Percentiles rank a stretch among this genome's conserved stretches.
These are phyloP conservation scores for Syngnathoides biaculeatus DNA, from an alignment of 2,113 vertebrate genomes.

Conservation along the genomic window DNA sequence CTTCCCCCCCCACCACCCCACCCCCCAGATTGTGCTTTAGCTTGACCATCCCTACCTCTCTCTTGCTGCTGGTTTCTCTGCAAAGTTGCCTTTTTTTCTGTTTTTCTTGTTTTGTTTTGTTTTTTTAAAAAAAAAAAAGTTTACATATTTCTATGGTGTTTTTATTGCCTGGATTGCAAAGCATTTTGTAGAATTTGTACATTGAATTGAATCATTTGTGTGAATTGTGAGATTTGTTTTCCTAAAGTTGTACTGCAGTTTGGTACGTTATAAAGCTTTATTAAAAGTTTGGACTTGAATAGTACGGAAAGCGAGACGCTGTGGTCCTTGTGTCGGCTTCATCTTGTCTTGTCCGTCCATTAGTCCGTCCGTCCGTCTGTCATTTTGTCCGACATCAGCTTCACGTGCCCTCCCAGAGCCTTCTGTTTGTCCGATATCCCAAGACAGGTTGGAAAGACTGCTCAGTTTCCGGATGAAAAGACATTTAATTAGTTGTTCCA, in stretches of 20 bases:
- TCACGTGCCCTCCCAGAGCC: conserved; percentile 71
- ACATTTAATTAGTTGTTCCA: background rate
- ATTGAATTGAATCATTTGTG: conserved; percentile 76
- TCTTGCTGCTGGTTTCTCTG: conserved; percentile 70
- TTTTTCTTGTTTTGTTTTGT: conserved; percentile 19
- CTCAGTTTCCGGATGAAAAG: conserved; percentile 7
- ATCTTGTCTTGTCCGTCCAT: conserved; percentile 70
- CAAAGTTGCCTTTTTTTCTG: conserved; percentile 68
- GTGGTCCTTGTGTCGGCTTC: conserved; percentile 98
- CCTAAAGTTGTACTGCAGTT: conserved; percentile 91
- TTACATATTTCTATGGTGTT: conserved; percentile 56
- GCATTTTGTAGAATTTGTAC: conserved; percentile 79
- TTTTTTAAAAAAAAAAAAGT: conserved; percentile 60
- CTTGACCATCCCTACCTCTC: conserved; percentile 65
- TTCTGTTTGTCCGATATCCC: conserved; percentile 91
- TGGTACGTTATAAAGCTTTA: conserved; percentile 88
- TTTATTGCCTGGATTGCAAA: conserved; percentile 68
- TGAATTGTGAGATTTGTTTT: conserved; percentile 82
- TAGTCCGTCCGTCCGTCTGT: conserved; percentile 58
- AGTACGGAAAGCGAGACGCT: conserved; percentile 84
- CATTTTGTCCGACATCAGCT: conserved; percentile 69
- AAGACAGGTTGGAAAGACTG: conserved; percentile 1
- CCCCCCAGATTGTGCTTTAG: conserved; percentile 62
- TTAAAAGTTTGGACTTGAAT: conserved; percentile 95
- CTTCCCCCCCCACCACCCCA: conserved; percentile 24